Evolutionary conservation across 30 jellyfish, hydroid and myxozoan genomes (phyloP).

Genomic region (Hydractinia echinata): DNA sequence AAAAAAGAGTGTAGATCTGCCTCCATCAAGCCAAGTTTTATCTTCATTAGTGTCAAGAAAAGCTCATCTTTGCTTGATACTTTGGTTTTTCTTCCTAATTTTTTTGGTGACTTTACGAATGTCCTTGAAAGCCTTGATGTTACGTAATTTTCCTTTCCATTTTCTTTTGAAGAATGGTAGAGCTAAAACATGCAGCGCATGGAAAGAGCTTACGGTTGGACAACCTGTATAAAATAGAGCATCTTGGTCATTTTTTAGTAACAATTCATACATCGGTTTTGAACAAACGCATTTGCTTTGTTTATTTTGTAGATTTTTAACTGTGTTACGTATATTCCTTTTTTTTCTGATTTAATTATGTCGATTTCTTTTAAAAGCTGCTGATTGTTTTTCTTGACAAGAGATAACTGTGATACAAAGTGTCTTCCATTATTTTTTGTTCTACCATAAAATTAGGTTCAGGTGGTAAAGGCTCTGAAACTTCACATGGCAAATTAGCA

Average conservation of each 20-base stretch:
- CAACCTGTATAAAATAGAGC: slow-evolving; percentile 1
- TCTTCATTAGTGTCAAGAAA: background rate
- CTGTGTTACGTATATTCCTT: background rate
- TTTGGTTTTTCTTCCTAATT: background rate
- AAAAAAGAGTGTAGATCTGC: background rate
- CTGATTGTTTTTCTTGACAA: background rate
- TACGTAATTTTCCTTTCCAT: background rate
- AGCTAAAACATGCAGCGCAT: background rate
- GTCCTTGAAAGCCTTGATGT: background rate
- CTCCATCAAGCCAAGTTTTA: background rate
- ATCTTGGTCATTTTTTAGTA: background rate
- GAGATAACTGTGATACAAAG: background rate
- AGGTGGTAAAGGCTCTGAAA: background rate
- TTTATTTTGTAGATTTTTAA: background rate
- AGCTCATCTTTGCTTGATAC: background rate
- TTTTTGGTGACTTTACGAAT: background rate
- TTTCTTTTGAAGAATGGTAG: background rate
- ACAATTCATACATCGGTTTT: too few relatives aligned
- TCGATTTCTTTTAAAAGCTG: background rate
- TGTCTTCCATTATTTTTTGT: background rate
- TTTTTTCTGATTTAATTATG: background rate
- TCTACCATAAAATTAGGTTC: background rate
- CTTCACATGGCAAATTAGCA: background rate
- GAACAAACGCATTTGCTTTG: background rate
- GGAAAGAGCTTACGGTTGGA: background rate